These are phyloP conservation scores for Sinocyclocheilus anophthalmus DNA, from an alignment of 2,113 vertebrate species.

Conservation along the genomic window DNA sequence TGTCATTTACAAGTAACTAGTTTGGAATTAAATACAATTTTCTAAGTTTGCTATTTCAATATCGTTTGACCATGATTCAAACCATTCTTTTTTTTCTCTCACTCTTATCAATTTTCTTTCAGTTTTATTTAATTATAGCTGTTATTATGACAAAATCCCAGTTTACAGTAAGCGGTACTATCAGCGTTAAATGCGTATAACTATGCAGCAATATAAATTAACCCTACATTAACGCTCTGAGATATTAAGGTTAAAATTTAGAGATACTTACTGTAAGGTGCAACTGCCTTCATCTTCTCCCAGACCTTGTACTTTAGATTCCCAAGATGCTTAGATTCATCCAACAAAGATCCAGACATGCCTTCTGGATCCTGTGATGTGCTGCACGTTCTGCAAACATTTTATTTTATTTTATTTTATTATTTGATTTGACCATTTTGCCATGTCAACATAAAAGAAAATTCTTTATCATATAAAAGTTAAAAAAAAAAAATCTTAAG, in stretches of 20 bases:
- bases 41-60: too few species aligned
- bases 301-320: slow-evolving; percentile 74
- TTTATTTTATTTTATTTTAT: too few species aligned
- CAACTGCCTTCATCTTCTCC: slow-evolving; percentile 69
- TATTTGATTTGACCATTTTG: too few species aligned
- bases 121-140: not conserved
- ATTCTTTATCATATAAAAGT: not conserved
- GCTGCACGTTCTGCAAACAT: slow-evolving; percentile 60
- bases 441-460: not conserved
- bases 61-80: too few species aligned
- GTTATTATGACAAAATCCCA: not conserved
- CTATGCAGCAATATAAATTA: not conserved
- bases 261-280: slow-evolving; percentile 70
- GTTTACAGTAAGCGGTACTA: not conserved
- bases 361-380: slow-evolving; percentile 48
- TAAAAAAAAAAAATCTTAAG: too few species aligned
- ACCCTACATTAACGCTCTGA: not conserved
- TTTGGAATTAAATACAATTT: not conserved
- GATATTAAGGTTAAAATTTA: not conserved
- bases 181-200: not conserved
- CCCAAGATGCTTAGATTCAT: slow-evolving; percentile 68
- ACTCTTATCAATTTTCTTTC: too few species aligned
- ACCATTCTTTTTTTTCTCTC: too few species aligned
- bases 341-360: slow-evolving; percentile 67
- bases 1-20: not conserved